These are phyloP conservation scores for Alauda arvensis DNA, from an alignment of 2,797 vertebrate species.

Conservation along the genomic window DNA sequence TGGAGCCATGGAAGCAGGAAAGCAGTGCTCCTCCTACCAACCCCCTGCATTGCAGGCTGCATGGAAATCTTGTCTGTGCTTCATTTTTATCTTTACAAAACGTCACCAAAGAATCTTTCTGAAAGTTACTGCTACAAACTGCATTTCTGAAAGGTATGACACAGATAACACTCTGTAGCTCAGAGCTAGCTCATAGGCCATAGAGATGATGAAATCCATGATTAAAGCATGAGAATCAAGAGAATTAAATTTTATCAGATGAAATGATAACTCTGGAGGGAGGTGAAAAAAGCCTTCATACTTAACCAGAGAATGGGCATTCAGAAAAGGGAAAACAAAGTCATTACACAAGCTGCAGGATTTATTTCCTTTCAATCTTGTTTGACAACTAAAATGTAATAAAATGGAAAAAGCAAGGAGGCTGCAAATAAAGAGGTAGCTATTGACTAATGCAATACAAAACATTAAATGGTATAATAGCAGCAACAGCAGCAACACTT, in stretches of 20 bases:
- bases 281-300: neutral
- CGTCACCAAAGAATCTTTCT: neutral
- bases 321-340: neutral
- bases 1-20: neutral
- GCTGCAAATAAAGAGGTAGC: neutral
- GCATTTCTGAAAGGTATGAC: neutral
- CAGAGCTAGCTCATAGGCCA: neutral
- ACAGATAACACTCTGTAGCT: neutral
- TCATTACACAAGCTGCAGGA: neutral
- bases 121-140: neutral
- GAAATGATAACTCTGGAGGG: neutral
- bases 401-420: neutral
- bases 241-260: neutral
- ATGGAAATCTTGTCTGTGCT: neutral
- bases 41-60: neutral
- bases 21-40: neutral
- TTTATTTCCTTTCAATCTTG: neutral
- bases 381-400: conserved; percentile 17
- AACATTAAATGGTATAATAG: neutral
- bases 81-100: neutral
- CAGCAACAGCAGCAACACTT: neutral
- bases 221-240: neutral
- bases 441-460: neutral
- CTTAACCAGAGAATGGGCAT: neutral
- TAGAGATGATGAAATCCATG: neutral